These are phyloP conservation scores for Zosterops japonicus DNA, from an alignment of 2,113 vertebrate species.

Conservation along the genomic window DNA sequence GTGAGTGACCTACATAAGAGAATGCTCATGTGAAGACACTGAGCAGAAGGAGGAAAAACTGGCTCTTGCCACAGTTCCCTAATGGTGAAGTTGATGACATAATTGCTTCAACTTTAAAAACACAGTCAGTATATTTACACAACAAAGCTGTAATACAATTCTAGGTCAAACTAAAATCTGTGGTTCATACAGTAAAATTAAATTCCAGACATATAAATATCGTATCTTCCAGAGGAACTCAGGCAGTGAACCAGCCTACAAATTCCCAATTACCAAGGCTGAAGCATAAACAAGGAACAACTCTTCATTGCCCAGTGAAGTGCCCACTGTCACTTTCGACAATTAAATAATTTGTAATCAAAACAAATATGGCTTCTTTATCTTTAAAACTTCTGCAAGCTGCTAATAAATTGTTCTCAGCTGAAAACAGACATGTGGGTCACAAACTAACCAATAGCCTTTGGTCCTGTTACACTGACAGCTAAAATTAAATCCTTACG, in stretches of 20 bases:
- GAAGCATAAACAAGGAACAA: not conserved
- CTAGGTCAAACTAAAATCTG: not conserved
- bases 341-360: not conserved
- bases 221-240: not conserved
- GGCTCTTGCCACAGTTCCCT: not conserved
- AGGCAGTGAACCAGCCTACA: not conserved
- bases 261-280: not conserved
- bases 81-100: not conserved
- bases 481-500: conserved; percentile 79
- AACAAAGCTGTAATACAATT: not conserved
- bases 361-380: not conserved
- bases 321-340: not conserved
- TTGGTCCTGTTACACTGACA: not conserved
- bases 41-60: not conserved
- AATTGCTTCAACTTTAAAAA: conserved; percentile 23
- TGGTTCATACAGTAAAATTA: not conserved
- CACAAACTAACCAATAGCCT: not conserved
- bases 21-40: not conserved
- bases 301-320: not conserved
- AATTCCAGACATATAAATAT: not conserved
- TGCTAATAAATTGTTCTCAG: conserved; percentile 18
- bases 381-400: not conserved
- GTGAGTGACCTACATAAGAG: not conserved
- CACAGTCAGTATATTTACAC: not conserved
- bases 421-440: conserved; percentile 23